phyloP scores from a whole-genome alignment of 1,140 invertebrate genomes.

The Mercenaria mercenaria region DNA sequence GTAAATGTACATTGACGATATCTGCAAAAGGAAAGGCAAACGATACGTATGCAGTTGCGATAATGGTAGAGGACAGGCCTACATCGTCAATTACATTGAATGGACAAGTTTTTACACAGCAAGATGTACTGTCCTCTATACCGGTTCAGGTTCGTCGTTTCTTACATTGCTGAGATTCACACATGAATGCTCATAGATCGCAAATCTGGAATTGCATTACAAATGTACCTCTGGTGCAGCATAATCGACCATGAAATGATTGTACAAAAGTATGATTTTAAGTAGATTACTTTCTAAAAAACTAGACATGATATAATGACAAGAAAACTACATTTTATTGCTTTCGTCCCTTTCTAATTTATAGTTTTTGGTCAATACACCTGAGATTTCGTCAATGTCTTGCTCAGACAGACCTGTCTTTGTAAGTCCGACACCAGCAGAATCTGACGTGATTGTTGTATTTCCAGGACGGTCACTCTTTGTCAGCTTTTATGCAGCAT shows the following conservation, averaged over 20 bases:
- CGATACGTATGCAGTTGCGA: neutral
- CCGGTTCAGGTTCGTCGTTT: neutral
- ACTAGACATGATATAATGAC: no score
- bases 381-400: neutral
- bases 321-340: no score
- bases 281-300: no score
- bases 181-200: no score
- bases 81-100: neutral
- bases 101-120: neutral
- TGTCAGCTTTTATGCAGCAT: slow-evolving; percentile 42
- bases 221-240: no score
- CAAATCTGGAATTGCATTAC: no score
- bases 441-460: slow-evolving; percentile 6
- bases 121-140: neutral
- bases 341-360: no score
- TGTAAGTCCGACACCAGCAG: slow-evolving; percentile 40
- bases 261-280: no score
- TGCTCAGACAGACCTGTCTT: slow-evolving; percentile 46
- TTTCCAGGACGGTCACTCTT: neutral
- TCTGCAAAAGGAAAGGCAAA: neutral
- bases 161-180: no score
- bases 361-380: slow-evolving; percentile 31
- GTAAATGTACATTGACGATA: slow-evolving; percentile 25
- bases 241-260: no score
- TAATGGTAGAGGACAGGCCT: slow-evolving; percentile 27